A percentile compares a stretch with the other conserved stretches of the same genome.
phyloP scores from a whole-genome alignment of 2,113 vertebrate genomes.

The Empidonax traillii region DNA sequence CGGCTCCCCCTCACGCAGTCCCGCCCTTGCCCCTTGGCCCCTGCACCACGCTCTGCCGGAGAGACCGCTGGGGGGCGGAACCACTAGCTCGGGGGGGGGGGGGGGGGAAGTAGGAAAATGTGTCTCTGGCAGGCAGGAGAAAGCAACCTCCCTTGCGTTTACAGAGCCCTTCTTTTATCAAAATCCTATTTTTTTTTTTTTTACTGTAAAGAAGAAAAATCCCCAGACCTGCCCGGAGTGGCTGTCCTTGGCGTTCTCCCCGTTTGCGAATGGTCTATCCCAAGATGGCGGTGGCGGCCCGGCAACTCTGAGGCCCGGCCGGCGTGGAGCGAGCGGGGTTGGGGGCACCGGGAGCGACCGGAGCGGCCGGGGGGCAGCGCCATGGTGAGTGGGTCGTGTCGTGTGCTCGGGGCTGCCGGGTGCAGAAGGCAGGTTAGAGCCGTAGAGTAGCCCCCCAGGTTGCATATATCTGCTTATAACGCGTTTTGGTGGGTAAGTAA shows the following conservation, averaged over 20 bases:
- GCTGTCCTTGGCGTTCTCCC: accelerated
- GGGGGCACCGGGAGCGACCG: accelerated
- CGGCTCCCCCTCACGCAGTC: accelerated
- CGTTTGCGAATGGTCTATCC: neutral
- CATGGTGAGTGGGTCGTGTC: neutral
- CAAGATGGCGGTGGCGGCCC: neutral
- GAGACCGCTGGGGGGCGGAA: neutral
- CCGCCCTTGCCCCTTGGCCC: accelerated
- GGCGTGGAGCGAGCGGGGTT: accelerated
- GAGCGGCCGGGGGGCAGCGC: neutral
- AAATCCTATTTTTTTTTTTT: accelerated
- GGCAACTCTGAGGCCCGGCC: accelerated
- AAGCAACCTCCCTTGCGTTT: accelerated
- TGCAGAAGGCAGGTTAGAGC: too few relatives aligned
- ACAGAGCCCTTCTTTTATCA: neutral
- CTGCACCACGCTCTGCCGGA: accelerated
- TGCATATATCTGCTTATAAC: accelerated
- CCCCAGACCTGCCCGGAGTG: accelerated
- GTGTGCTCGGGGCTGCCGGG: accelerated
- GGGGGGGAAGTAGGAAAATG: neutral
- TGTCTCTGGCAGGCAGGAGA: accelerated
- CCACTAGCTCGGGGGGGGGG: neutral
- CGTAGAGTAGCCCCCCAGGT: accelerated
- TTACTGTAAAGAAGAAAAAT: accelerated
- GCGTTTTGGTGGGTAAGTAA: neutral